These are phyloP conservation scores for Dermochelys coriacea DNA, from an alignment of 2,797 vertebrate genomes.

Conservation along the genomic window DNA sequence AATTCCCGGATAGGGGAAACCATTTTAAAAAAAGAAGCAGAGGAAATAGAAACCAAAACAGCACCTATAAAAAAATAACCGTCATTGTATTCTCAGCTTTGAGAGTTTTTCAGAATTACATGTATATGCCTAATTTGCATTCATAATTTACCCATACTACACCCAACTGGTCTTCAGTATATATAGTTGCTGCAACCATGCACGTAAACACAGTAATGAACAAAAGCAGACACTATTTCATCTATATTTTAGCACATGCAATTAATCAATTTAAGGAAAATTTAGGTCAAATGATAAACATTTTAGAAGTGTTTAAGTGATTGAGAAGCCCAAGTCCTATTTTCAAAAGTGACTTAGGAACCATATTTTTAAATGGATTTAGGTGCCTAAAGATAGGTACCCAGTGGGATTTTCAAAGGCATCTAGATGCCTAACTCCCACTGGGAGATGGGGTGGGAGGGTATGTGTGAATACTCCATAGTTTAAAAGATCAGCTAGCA, in stretches of 20 bases:
- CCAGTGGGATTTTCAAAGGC: neutral
- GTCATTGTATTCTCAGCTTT: neutral
- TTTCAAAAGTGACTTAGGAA: neutral
- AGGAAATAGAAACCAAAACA: neutral
- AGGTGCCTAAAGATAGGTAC: neutral
- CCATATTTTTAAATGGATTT: neutral
- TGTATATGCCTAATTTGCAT: neutral
- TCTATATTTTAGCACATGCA: neutral
- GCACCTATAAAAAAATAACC: neutral
- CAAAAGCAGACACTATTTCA: neutral
- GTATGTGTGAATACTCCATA: no score
- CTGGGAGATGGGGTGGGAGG: neutral
- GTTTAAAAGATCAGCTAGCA: neutral
- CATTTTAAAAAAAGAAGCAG: neutral
- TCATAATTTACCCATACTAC: accelerated
- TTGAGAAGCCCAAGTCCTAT: neutral
- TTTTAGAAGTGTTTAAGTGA: neutral
- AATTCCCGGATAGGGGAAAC: neutral
- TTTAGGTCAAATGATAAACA: neutral
- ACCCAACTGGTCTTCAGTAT: neutral
- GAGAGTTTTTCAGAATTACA: neutral
- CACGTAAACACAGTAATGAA: neutral
- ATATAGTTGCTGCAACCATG: neutral
- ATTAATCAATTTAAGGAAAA: neutral
- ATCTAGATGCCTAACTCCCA: neutral